These are phyloP conservation scores for Stenopsyche tienmushanensis DNA, from an alignment of 1,140 invertebrate species.

Conservation along the genomic window DNA sequence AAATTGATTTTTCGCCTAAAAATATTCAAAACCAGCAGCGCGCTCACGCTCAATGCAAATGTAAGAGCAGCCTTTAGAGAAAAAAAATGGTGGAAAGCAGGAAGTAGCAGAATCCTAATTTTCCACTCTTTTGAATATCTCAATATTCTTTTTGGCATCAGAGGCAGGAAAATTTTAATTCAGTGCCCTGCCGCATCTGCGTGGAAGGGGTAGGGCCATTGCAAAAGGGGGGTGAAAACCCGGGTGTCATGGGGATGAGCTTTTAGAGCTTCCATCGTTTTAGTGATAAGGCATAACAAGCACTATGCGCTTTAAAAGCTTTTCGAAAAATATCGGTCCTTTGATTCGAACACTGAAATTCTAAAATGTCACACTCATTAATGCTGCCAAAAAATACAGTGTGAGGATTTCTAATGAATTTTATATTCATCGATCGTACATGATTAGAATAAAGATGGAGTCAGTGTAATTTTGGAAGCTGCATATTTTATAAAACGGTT, in stretches of 20 bases:
- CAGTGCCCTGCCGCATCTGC: constrained; percentile 16
- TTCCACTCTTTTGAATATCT: constrained; percentile 42
- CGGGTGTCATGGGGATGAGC: constrained; percentile 1
- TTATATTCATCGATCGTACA: too few relatives aligned
- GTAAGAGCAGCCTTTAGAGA: constrained; percentile 33
- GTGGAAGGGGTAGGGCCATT: constrained; percentile 1
- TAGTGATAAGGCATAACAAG: too few relatives aligned
- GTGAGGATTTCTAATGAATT: too few relatives aligned
- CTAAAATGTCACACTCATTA: too few relatives aligned
- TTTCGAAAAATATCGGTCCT: too few relatives aligned
- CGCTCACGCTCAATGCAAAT: constrained; percentile 39
- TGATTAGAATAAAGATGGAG: too few relatives aligned
- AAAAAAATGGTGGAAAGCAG: constrained; percentile 32
- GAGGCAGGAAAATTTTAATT: constrained; percentile 41
- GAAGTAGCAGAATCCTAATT: constrained; percentile 41
- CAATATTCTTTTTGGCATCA: constrained; percentile 42
- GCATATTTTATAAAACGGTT: too few relatives aligned
- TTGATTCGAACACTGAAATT: too few relatives aligned
- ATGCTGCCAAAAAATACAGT: too few relatives aligned
- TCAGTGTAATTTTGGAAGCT: too few relatives aligned
- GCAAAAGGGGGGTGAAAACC: constrained; percentile 1
- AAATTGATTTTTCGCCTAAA: constrained; percentile 36
- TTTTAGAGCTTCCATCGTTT: constrained; percentile 28
- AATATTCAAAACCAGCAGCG: constrained; percentile 35
- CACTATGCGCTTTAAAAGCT: too few relatives aligned